These are phyloP conservation scores for Pelochelys cantorii DNA, from an alignment of 2,797 vertebrate genomes.

Conservation along the genomic window DNA sequence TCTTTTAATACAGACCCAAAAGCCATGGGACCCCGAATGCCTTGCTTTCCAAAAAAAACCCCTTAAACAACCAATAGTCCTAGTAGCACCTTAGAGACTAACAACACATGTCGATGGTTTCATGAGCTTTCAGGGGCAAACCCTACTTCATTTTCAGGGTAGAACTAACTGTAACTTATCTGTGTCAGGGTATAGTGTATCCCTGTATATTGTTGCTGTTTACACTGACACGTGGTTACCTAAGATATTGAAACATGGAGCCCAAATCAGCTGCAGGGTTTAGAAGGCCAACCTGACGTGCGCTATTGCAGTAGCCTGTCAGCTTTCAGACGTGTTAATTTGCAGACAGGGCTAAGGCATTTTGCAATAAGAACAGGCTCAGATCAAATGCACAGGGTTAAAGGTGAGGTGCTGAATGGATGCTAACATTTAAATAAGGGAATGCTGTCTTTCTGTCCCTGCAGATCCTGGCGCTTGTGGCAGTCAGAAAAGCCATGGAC, in stretches of 20 bases:
- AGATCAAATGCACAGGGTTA: background rate
- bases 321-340: background rate
- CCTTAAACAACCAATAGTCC: too few species aligned
- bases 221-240: background rate
- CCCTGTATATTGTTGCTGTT: background rate
- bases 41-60: background rate
- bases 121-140: too few species aligned
- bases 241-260: background rate
- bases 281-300: rapidly evolving
- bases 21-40: background rate
- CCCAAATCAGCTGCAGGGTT: background rate
- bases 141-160: background rate
- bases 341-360: background rate
- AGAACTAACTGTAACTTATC: background rate
- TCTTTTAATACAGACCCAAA: background rate
- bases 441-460: constrained; percentile 39
- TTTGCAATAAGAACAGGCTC: background rate
- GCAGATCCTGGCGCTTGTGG: constrained; percentile 96
- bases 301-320: background rate
- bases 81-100: too few species aligned
- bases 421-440: background rate
- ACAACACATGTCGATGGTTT: too few species aligned
- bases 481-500: constrained; percentile 97
- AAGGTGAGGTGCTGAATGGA: background rate
- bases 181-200: background rate